Evolutionary conservation across 2,888 invertebrate species (phyloP).

Genomic region (Sialis fuliginosa): DNA sequence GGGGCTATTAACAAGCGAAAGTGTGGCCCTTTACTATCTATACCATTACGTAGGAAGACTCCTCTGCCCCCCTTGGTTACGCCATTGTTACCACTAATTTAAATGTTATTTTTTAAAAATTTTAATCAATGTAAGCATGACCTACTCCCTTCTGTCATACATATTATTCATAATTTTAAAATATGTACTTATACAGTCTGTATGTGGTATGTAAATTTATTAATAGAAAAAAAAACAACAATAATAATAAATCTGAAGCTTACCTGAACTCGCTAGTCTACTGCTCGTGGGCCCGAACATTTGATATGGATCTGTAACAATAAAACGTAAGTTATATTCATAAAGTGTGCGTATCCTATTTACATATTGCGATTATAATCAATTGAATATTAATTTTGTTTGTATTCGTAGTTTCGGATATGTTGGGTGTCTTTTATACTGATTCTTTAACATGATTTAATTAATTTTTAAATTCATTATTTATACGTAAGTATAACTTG

Average conservation of each 20-base stretch:
- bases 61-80: no score
- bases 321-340: slow-evolving; percentile 9
- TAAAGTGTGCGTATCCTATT: neutral
- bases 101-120: no score
- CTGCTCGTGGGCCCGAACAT: slow-evolving; percentile 96
- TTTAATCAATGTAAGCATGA: neutral
- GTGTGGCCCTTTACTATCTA: no score
- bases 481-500: no score
- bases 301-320: slow-evolving; percentile 88
- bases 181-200: neutral
- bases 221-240: neutral
- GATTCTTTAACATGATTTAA: no score
- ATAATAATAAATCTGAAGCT: slow-evolving; percentile 14
- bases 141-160: neutral
- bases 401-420: no score
- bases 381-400: neutral
- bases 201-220: neutral
- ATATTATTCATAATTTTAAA: neutral
- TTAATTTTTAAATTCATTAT: no score
- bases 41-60: no score
- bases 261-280: slow-evolving; percentile 88
- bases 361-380: neutral
- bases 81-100: no score
- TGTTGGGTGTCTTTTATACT: no score
- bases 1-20: no score